Percentiles rank a stretch among this genome's conserved stretches.
phyloP scores from a whole-genome alignment of 2,888 invertebrate genomes.

The Pogonocherus hispidulus region DNA sequence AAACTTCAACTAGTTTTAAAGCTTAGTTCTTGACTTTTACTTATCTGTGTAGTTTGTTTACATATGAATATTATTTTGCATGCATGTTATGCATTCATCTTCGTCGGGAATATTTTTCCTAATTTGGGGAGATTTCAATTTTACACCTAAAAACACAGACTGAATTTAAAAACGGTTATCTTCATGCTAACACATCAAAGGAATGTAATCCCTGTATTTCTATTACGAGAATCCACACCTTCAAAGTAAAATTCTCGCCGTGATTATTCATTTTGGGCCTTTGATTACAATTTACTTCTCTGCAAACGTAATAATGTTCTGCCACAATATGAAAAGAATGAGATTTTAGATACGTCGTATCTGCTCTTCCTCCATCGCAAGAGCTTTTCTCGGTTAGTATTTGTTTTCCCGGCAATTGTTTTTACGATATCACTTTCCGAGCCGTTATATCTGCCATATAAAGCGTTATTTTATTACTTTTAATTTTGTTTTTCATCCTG shows the following conservation, averaged over 20 bases:
- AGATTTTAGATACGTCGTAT: conserved; percentile 23
- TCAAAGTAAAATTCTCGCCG: neutral
- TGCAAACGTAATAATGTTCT: conserved; percentile 4
- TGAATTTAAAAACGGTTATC: neutral
- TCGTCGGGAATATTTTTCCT: neutral
- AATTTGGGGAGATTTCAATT: neutral
- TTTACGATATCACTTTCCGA: conserved; percentile 39
- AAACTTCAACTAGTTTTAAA: no score
- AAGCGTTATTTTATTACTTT: conserved; percentile 37
- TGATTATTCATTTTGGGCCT: neutral
- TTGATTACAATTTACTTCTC: neutral
- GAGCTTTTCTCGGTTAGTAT: conserved; percentile 22
- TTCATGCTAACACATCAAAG: neutral
- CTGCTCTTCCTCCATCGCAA: conserved; percentile 19
- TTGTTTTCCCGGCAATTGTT: conserved; percentile 39
- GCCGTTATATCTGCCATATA: conserved; percentile 25
- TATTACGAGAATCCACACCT: neutral
- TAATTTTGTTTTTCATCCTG: conserved; percentile 33
- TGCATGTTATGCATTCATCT: no score
- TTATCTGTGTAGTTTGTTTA: no score
- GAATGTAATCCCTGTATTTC: neutral
- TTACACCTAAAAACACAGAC: neutral
- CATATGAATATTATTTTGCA: no score
- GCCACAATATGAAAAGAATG: conserved; percentile 23
- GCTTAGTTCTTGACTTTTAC: no score